Conservation (phyloP, 2,113 vertebrate genomes). For the Trogon surrucura region DNA sequence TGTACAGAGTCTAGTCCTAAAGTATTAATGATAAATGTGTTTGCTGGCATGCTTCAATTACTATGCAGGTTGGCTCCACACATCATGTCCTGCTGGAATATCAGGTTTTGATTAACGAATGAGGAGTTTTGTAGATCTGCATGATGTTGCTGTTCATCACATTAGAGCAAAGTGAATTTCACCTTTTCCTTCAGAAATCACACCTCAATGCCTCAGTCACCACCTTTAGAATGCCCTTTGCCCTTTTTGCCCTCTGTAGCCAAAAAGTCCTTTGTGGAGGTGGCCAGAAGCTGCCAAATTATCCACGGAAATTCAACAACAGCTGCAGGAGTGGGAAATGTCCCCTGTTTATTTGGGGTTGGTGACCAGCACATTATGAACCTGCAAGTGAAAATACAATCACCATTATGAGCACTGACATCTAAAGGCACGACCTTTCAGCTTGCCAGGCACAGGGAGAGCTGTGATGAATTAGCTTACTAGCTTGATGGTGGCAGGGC, state of each 20-base stretch:
- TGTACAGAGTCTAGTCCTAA: neutral
- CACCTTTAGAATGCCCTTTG: neutral
- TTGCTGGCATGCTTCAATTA: neutral
- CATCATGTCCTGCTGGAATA: neutral
- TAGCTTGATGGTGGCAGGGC: neutral
- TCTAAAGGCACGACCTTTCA: neutral
- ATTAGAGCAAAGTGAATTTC: neutral
- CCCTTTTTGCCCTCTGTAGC: neutral
- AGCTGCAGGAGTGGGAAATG: neutral
- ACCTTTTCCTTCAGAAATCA: neutral
- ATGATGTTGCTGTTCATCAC: neutral
- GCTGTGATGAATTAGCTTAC: conserved; percentile 2
- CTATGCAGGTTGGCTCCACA: neutral
- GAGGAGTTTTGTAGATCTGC: neutral
- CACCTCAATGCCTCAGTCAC: neutral
- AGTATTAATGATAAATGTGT: neutral
- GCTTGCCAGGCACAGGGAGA: neutral
- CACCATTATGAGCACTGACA: neutral
- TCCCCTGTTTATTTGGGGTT: neutral
- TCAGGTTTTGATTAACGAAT: neutral
- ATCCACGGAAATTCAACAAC: neutral
- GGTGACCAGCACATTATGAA: neutral
- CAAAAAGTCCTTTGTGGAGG: neutral
- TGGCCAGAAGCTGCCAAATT: neutral
- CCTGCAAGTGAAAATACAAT: neutral